Evolutionary conservation across 2,113 vertebrate genomes (phyloP).

Genomic region (Corythaixoides concolor): DNA sequence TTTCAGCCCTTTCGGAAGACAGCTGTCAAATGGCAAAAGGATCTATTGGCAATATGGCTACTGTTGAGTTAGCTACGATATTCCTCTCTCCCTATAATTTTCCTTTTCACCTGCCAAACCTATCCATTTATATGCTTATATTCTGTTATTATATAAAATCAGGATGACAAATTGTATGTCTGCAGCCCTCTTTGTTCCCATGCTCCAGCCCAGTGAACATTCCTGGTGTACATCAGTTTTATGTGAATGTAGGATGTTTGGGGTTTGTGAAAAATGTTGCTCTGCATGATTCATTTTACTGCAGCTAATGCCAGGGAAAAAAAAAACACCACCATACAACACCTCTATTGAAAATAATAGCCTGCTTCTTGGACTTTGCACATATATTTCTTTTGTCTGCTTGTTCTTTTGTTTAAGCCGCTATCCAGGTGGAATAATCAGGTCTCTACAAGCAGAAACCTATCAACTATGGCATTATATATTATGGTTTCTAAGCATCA

Average conservation of each 20-base stretch:
- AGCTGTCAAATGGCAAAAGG: slow-evolving; percentile 62
- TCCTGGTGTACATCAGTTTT: slow-evolving; percentile 69
- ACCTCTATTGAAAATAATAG: slow-evolving; percentile 65
- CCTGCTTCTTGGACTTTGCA: slow-evolving; percentile 41
- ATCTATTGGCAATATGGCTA: slow-evolving; percentile 59
- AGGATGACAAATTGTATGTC: slow-evolving; percentile 64
- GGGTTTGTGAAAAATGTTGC: slow-evolving; percentile 67
- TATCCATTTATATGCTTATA: slow-evolving; percentile 70
- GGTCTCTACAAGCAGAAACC: slow-evolving; percentile 36
- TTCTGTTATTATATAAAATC: slow-evolving; percentile 67
- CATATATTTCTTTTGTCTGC: slow-evolving; percentile 51
- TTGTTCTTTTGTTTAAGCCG: slow-evolving; percentile 57
- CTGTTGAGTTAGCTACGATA: slow-evolving; percentile 53
- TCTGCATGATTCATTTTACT: slow-evolving; percentile 65
- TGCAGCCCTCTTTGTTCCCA: slow-evolving; percentile 67
- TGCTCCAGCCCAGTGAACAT: slow-evolving; percentile 56
- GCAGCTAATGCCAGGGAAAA: slow-evolving; percentile 37
- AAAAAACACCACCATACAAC: neutral
- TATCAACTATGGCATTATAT: neutral
- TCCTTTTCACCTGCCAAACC: slow-evolving; percentile 69
- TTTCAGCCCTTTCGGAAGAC: slow-evolving; percentile 37
- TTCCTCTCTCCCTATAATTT: slow-evolving; percentile 61
- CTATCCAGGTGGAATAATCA: slow-evolving; percentile 61
- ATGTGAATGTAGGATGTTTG: slow-evolving; percentile 62
- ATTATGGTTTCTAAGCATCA: neutral